These are phyloP conservation scores for Urocynchramus pylzowi DNA, from an alignment of 2,113 vertebrate genomes.

Conservation along the genomic window DNA sequence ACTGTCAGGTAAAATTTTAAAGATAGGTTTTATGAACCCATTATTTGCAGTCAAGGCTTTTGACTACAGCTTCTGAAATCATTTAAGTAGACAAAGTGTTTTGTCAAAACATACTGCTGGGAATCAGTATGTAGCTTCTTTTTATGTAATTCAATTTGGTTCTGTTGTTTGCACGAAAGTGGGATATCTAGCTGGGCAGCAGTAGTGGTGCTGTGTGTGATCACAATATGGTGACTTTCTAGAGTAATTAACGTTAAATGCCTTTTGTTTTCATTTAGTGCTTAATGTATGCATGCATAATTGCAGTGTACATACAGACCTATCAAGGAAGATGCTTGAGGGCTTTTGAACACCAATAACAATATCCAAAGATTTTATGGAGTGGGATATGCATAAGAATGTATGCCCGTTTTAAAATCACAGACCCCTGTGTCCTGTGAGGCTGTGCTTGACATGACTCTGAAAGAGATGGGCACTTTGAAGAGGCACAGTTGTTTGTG, in stretches of 20 bases:
- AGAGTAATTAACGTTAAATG: constrained; percentile 71
- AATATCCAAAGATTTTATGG: background rate
- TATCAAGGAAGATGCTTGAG: constrained; percentile 1
- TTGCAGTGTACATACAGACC: constrained; percentile 38
- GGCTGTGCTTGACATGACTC: background rate
- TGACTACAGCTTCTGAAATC: constrained; percentile 82
- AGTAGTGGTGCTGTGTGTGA: constrained; percentile 39
- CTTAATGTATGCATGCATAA: constrained; percentile 64
- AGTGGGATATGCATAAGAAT: background rate
- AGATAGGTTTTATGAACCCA: constrained; percentile 80
- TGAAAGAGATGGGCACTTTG: background rate
- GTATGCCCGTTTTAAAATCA: accelerated
- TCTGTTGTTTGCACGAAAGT: constrained; percentile 72
- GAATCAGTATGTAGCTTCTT: constrained; percentile 74
- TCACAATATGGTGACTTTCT: constrained; percentile 67
- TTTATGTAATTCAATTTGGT: constrained; percentile 81
- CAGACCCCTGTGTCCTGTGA: background rate
- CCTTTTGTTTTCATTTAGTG: constrained; percentile 69
- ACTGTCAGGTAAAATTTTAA: constrained; percentile 84
- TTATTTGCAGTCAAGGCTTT: constrained; percentile 83
- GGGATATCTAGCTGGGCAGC: constrained; percentile 71
- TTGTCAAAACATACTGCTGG: constrained; percentile 81
- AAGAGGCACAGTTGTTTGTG: background rate
- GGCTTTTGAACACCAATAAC: constrained; percentile 6
- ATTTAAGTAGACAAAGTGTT: constrained; percentile 84